Base-by-base conservation (phyloP, 2,888 invertebrate species). In the Pyrgus malvae region DNA sequence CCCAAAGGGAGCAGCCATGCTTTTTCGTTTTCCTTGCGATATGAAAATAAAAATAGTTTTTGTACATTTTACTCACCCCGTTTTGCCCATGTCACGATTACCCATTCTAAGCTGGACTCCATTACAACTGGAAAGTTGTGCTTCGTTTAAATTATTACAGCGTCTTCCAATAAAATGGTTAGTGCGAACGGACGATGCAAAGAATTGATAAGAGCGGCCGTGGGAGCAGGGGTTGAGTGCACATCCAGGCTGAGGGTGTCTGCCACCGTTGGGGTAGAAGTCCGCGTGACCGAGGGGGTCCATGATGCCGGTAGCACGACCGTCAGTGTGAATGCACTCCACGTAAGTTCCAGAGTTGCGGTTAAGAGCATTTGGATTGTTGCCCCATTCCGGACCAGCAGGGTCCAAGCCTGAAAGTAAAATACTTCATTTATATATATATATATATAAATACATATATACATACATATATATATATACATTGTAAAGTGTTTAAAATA, bases 251-350 rank as follows among this genome's bases (percentile, higher is more conserved):
- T 93, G 93, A 0, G 91, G 91, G 8, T 91, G 85, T 57, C 84
- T 83, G 7, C 93, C 93, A 4, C 88, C 85, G 72, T 93, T 93
- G n/a, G 92, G 92, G 80, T 90, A 93, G 76, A 92, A 93, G 71
- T 93, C 93, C 14, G 80, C 92, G 70, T 92, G 92, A 0, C 92
- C 93, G 16, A 91, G 73, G 0, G 87, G 78, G 11, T 79, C 27
- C 7, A 27, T 7, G 9, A 27, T 27, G 8, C 27, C 27, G 27
- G 9, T 4, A 2, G 8, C 7, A 9, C 27, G 7, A 9, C 27
- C 27, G 27, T 27, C 27, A 2, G 27, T 27, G 21, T 21, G 21
- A 21, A 27, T 27, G 27, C 7, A 27, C 27, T 27, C 27, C 4
- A 27, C 9, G 27, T 27, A 27, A 3, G 3, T 3, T 23, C 23